phyloP scores from a whole-genome alignment of 2,888 invertebrate genomes.

The Caenorhabditis panamensis region DNA sequence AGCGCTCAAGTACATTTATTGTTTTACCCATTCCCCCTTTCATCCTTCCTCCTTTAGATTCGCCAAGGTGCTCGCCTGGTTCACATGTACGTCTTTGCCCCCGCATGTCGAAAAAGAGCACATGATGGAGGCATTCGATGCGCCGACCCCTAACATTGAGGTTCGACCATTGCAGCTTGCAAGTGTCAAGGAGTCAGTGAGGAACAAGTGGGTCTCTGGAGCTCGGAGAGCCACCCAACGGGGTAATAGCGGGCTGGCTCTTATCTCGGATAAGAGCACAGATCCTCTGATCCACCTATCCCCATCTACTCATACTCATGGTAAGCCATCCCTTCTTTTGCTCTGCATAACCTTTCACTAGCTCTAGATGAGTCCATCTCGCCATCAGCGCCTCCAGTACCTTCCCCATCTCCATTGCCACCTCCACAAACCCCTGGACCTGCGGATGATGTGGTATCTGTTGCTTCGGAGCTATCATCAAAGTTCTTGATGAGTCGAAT shows the following conservation, averaged over 20 bases:
- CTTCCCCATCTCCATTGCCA: slow-evolving; percentile 44
- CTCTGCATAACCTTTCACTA: no score
- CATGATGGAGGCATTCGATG: slow-evolving; percentile 69
- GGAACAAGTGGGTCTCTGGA: slow-evolving; percentile 55
- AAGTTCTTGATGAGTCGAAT: slow-evolving; percentile 57
- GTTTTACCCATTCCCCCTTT: slow-evolving; percentile 1
- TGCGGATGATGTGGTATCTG: slow-evolving; percentile 55
- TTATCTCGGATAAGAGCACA: slow-evolving; percentile 75
- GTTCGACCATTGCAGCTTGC: slow-evolving; percentile 61
- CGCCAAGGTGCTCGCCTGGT: slow-evolving; percentile 73
- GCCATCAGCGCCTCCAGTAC: slow-evolving; percentile 55
- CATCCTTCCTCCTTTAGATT: slow-evolving; percentile 23
- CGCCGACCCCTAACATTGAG: slow-evolving; percentile 65
- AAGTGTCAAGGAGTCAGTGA: slow-evolving; percentile 54
- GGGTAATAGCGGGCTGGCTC: slow-evolving; percentile 64
- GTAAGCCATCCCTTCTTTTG: slow-evolving; percentile 19
- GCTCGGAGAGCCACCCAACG: slow-evolving; percentile 56
- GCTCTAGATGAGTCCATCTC: slow-evolving; percentile 52
- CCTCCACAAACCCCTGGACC: slow-evolving; percentile 47
- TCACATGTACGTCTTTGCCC: slow-evolving; percentile 79
- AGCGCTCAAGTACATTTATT: slow-evolving; percentile 65
- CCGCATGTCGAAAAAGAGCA: slow-evolving; percentile 77
- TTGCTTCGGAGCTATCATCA: slow-evolving; percentile 61
- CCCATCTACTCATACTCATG: slow-evolving; percentile 54
- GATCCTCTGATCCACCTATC: slow-evolving; percentile 74